Base-by-base conservation (phyloP, 2,113 vertebrate species). In the Sciurus niger region DNA sequence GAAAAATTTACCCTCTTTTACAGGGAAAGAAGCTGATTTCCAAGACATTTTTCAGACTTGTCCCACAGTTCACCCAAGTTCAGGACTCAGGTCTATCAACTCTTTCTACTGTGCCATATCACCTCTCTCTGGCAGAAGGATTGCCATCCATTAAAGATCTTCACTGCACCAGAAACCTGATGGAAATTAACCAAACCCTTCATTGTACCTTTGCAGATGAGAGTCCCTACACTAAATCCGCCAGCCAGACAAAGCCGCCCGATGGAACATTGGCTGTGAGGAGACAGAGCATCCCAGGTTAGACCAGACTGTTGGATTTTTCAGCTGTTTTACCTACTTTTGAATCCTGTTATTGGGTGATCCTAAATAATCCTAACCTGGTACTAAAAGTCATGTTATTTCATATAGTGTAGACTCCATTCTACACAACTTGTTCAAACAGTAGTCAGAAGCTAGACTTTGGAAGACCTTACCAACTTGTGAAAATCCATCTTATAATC, bases 221-320 rank as follows among this genome's bases (percentile, higher is more conserved):
- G 97, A 99, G 99, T 98, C 99, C 99, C 96, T 99, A 99, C 98
- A 99, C 99, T 97, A 99, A 99, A 98, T 99, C 99, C 99, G 98
- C 99, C 97, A 99, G 99, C 98, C 99, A 99, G 98, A 99, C 99
- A 96, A 99, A 99, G 98, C 99, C 99, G 98, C 99, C 99, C 83
- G 99, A 99, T 98, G 99, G 99, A 98, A 98, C 99, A 88, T 99
- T 99, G 99, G 99, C 99, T 98, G 99, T 99, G 99, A 99, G 99
- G 98, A 99, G 99, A 98, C 99, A 99, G 98, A 99, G 99, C 98
- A 99, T 99, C 97, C 99, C 99, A 99, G 99, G 99, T 99, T 98
- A 99, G 97, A 98, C 73, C 96, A 97, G 90, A 97, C 96, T 85
- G 94, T 92, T 97, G 96, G 96, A 86, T 97, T 97, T 97, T 98